phyloP scores from a whole-genome alignment of 2,797 vertebrate species.

The Allobates femoralis region DNA sequence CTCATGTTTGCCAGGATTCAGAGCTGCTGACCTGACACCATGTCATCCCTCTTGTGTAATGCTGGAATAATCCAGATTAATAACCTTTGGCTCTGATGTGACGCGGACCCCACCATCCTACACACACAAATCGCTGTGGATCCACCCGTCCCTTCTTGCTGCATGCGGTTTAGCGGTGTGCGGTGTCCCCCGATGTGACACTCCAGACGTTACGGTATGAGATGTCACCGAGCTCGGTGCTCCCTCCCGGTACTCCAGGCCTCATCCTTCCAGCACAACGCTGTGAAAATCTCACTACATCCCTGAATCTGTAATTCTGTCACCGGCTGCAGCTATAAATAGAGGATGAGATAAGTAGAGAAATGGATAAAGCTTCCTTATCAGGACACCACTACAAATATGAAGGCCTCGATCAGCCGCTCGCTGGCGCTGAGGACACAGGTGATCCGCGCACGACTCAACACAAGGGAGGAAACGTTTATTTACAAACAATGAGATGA shows the following conservation, averaged over 20 bases:
- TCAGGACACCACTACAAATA: conserved; percentile 36
- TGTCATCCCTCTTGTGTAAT: not conserved
- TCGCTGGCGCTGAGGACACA: not conserved
- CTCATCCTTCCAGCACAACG: not conserved
- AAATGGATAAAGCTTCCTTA: conserved; percentile 42
- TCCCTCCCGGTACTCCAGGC: not conserved
- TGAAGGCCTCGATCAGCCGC: not conserved
- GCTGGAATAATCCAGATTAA: not conserved
- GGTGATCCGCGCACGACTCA: not conserved
- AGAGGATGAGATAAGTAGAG: conserved; percentile 45
- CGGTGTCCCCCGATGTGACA: not conserved
- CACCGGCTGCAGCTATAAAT: conserved; percentile 46
- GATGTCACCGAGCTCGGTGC: too few relatives aligned
- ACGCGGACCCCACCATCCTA: not conserved
- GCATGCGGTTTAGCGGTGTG: too few relatives aligned
- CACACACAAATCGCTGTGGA: not conserved
- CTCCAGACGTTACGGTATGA: not conserved
- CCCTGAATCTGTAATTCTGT: conserved; percentile 55
- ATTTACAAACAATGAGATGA: too few relatives aligned
- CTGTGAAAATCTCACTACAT: conserved; percentile 37
- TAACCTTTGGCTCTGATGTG: conserved; percentile 7
- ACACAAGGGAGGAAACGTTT: not conserved
- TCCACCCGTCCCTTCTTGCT: not conserved
- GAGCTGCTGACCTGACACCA: not conserved
- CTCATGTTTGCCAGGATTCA: not conserved